Evolutionary conservation across 1,140 invertebrate genomes (phyloP).

Genomic region (Danaus plexippus): DNA sequence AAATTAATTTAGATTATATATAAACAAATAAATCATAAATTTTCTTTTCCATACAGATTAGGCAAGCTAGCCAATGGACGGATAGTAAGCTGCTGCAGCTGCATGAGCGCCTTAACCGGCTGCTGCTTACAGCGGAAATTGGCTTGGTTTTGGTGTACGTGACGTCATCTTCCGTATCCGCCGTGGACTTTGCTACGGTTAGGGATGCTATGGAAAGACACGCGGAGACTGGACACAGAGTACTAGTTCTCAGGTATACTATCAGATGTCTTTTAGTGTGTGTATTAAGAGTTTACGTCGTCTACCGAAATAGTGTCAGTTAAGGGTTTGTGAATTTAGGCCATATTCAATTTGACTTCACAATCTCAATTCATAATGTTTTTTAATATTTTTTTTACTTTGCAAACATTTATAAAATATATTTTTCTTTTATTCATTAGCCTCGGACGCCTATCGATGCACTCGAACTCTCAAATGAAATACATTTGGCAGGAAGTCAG

Average conservation of each 20-base stretch:
- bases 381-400: neutral
- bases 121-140: slow-evolving; percentile 33
- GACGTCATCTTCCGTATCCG: slow-evolving; percentile 29
- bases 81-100: slow-evolving; percentile 26
- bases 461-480: slow-evolving; percentile 31
- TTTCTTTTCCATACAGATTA: neutral
- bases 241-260: slow-evolving; percentile 38
- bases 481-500: slow-evolving; percentile 37
- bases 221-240: slow-evolving; percentile 17
- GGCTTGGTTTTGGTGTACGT: slow-evolving; percentile 40
- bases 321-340: no score
- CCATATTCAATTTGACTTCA: no score
- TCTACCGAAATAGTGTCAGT: neutral
- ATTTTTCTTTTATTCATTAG: slow-evolving; percentile 23
- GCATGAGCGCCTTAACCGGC: slow-evolving; percentile 33
- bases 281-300: neutral
- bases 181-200: slow-evolving; percentile 32
- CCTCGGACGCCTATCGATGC: slow-evolving; percentile 32
- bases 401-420: neutral
- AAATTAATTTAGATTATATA: slow-evolving; percentile 2
- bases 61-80: slow-evolving; percentile 18
- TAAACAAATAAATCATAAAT: no score
- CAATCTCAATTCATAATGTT: neutral
- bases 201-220: slow-evolving; percentile 44
- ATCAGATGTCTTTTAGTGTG: neutral